Base-by-base conservation (phyloP, 2,113 vertebrate species). In the Morone saxatilis region DNA sequence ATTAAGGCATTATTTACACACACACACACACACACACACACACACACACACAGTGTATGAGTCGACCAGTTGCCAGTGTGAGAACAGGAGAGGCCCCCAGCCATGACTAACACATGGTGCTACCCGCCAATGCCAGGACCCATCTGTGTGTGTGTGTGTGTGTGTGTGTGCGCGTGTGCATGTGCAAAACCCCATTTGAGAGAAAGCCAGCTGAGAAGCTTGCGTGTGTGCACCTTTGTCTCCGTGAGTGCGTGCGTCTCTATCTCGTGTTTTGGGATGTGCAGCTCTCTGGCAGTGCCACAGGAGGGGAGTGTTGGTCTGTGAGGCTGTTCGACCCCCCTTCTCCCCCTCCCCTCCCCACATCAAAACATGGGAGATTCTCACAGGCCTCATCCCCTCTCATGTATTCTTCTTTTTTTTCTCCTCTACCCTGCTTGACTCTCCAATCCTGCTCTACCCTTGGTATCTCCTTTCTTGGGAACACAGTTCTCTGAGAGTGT, bases 91-190 rank as follows among this genome's bases (percentile, higher is more conserved):
- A 96, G 66, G 95, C 94, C 96, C 96, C 97, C 97, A 96, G 95
- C 96, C 96, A 96, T 96, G 97, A 97, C 93, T 96, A 96, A 95
- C 96, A 96, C 96, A 97, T 96, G 96, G 91, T 77, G 89, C 76
- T 66, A 76, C 73, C 63, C 87, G 94, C 95, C 96, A 57, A 71
- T 82, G 91, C 91, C 92, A 92, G 81, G 78, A 91, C 83, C 83
- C 80, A 79, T 81, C 81, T 87, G 86, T 83, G 76, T 76, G 53
- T 83, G 74, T 65, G 72, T 77, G 59, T 74, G 65, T 53, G 63
- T 85, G 65, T 67, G 82, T 85, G 70, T 66, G 45, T 82, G 45
- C 75, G 71, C 43, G 62, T 83, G 68, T 76, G 76, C 9, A 19
- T 6, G 25, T 22, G 12, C 2, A 31, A 22, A 14, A 22, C 60